Percentiles rank a stretch among this genome's conserved stretches.
Evolutionary conservation across 2,113 vertebrate species (phyloP).

Genomic region (Anseranas semipalmata): DNA sequence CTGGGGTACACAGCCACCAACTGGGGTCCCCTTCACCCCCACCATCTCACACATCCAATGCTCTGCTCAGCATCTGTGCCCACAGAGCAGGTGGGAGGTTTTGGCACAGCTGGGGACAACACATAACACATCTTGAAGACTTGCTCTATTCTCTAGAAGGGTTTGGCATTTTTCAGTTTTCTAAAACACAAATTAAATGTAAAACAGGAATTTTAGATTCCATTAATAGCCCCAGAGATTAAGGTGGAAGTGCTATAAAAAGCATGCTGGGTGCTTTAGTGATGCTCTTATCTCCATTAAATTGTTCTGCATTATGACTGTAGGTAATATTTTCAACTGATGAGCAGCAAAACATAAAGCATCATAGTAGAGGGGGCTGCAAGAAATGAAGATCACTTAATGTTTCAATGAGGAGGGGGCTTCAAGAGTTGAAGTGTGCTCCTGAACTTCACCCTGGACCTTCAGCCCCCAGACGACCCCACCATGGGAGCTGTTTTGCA

Average conservation of each 20-base stretch:
- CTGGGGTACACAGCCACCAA: not conserved
- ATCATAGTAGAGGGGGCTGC: no score
- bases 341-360: not conserved
- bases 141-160: not conserved
- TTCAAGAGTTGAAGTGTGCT: not conserved
- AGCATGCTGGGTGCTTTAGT: not conserved
- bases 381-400: not conserved
- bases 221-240: not conserved
- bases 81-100: rapidly evolving
- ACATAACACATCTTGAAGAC: not conserved
- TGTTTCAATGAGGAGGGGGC: not conserved
- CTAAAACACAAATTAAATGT: not conserved
- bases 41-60: no score
- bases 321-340: not conserved
- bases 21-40: not conserved
- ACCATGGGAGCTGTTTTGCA: not conserved
- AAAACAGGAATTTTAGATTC: not conserved
- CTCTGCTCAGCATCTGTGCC: not conserved
- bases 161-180: not conserved
- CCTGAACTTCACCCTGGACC: not conserved
- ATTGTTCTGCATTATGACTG: not conserved
- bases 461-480: not conserved
- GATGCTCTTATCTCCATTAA: not conserved
- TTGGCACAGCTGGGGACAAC: not conserved
- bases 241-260: not conserved